These are phyloP conservation scores for Morone chrysops DNA, from an alignment of 2,113 vertebrate species.

Conservation along the genomic window DNA sequence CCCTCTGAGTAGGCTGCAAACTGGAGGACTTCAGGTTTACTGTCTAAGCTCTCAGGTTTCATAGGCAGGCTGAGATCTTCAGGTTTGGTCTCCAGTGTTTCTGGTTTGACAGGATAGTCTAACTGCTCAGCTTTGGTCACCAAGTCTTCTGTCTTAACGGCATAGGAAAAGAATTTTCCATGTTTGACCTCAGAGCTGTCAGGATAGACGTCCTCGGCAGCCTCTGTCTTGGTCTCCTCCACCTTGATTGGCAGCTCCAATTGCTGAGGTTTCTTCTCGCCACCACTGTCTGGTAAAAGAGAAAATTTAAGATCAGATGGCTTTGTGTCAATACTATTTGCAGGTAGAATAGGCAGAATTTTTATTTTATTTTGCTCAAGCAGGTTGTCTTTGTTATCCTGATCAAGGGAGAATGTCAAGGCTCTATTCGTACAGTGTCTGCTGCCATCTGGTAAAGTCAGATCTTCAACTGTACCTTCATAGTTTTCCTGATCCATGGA, in stretches of 20 bases:
- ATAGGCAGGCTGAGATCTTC: slow-evolving; percentile 59
- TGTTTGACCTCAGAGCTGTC: slow-evolving; percentile 64
- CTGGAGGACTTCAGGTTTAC: slow-evolving; percentile 56
- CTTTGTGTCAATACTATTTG: slow-evolving; percentile 20
- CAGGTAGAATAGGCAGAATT: not conserved
- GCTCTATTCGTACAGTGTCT: slow-evolving; percentile 38
- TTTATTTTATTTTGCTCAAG: slow-evolving; percentile 24
- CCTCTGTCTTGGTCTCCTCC: slow-evolving; percentile 59
- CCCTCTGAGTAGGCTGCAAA: slow-evolving; percentile 30
- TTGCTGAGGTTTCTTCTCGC: slow-evolving; percentile 35
- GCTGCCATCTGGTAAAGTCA: not conserved
- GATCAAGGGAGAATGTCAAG: slow-evolving; percentile 57
- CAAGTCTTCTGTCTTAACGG: slow-evolving; percentile 48
- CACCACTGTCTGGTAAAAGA: not conserved
- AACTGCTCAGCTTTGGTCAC: slow-evolving; percentile 64
- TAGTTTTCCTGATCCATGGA: slow-evolving; percentile 10
- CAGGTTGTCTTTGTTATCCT: slow-evolving; percentile 49
- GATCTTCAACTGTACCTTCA: not conserved
- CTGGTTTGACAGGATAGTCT: slow-evolving; percentile 60
- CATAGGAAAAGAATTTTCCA: slow-evolving; percentile 18
- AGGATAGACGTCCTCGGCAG: slow-evolving; percentile 11
- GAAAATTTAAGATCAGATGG: slow-evolving; percentile 17
- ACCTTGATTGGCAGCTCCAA: slow-evolving; percentile 60
- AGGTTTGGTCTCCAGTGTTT: slow-evolving; percentile 55
- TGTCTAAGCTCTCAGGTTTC: slow-evolving; percentile 56